A percentile compares a stretch with the other conserved stretches of the same genome.
Conservation (phyloP, 2,888 invertebrate species). For the Smittia sp. region DNA sequence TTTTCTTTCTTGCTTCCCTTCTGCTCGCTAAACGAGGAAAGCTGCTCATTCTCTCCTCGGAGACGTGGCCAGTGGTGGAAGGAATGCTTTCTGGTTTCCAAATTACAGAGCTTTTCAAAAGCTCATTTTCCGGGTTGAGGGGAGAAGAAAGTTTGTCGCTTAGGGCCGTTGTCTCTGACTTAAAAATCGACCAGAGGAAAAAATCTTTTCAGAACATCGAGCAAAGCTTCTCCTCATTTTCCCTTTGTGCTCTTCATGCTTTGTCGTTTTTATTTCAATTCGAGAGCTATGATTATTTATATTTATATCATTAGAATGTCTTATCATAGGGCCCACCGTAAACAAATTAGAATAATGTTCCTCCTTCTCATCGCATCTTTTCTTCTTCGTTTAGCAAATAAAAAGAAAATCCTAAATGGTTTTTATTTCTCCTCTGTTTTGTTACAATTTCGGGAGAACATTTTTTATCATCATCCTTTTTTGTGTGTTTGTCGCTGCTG, state of each 20-base stretch:
- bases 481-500: too few relatives aligned
- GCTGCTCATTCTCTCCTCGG: background rate
- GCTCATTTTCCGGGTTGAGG: background rate
- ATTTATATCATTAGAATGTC: slow-evolving; percentile 30
- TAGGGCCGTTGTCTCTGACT: too few relatives aligned
- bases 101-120: background rate
- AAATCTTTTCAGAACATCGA: background rate
- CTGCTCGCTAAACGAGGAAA: background rate
- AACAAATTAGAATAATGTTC: slow-evolving; percentile 38
- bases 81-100: background rate
- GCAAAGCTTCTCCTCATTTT: background rate
- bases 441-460: background rate
- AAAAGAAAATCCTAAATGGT: background rate
- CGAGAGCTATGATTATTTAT: slow-evolving; percentile 17
- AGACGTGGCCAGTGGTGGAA: background rate
- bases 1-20: background rate
- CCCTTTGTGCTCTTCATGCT: background rate
- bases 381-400: background rate
- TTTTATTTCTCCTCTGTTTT: background rate
- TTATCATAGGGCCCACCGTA: slow-evolving; percentile 31
- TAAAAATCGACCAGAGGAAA: background rate
- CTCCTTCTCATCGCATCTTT: background rate
- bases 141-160: background rate
- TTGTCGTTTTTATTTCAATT: background rate
- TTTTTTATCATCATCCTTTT: slow-evolving; percentile 9